These are phyloP conservation scores for Helicolenus hilgendorfi DNA, from an alignment of 2,797 vertebrate species.

Conservation along the genomic window DNA sequence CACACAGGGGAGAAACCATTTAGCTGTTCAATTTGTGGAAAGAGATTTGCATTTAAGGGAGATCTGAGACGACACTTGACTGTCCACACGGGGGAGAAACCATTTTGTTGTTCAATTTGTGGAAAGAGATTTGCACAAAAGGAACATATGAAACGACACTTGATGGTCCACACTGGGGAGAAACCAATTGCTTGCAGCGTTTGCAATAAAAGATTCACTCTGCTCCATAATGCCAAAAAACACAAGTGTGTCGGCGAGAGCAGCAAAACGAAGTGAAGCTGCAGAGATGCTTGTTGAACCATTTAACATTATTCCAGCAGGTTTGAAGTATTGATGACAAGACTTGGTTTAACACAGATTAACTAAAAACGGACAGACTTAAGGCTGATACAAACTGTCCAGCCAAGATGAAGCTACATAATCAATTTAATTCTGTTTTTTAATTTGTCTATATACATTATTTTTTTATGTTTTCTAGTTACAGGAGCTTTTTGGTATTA, in stretches of 20 bases:
- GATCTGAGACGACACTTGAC: background rate
- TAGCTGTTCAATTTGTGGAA: background rate
- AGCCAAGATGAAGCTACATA: too few relatives aligned
- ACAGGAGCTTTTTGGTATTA: too few relatives aligned
- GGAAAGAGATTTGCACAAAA: background rate
- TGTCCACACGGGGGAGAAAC: background rate
- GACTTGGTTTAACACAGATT: background rate
- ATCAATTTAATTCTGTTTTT: too few relatives aligned
- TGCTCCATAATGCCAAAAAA: background rate
- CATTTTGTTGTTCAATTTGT: background rate
- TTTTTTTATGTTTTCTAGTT: too few relatives aligned
- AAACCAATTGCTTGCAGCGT: background rate
- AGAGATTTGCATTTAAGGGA: background rate
- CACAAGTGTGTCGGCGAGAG: background rate
- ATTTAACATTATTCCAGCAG: too few relatives aligned
- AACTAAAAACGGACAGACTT: background rate
- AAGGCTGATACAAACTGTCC: too few relatives aligned
- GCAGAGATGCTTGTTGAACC: too few relatives aligned
- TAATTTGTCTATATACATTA: too few relatives aligned
- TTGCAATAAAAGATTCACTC: background rate
- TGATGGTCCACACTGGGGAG: background rate
- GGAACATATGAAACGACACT: background rate
- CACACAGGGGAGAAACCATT: background rate
- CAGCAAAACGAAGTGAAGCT: background rate
- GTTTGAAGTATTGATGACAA: too few relatives aligned